phyloP scores from a whole-genome alignment of 2,113 vertebrate genomes.

The Callionymus lyra region DNA sequence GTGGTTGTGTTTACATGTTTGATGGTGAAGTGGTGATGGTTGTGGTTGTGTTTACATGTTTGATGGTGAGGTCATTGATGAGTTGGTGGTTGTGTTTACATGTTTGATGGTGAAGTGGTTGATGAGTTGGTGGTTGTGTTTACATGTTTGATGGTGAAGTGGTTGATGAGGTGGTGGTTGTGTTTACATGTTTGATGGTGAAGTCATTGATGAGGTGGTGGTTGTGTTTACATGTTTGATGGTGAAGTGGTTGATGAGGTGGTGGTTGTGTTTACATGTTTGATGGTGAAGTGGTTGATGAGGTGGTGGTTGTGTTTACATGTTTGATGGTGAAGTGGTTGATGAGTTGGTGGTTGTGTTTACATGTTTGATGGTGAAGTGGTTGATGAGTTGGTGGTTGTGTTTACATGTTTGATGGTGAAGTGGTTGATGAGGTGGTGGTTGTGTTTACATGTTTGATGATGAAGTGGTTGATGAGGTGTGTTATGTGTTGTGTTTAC shows the following conservation, averaged over 20 bases:
- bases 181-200: slow-evolving; percentile 98
- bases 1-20: slow-evolving; percentile 81
- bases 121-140: slow-evolving; percentile 98
- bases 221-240: slow-evolving; percentile 99
- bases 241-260: slow-evolving; percentile 99
- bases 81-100: slow-evolving; percentile 98
- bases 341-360: slow-evolving; percentile 98
- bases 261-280: slow-evolving; percentile 98
- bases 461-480: slow-evolving; percentile 99
- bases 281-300: slow-evolving; percentile 99
- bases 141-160: slow-evolving; percentile 99
- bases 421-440: slow-evolving; percentile 99
- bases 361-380: slow-evolving; percentile 99
- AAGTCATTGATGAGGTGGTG: slow-evolving; percentile 99
- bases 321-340: slow-evolving; percentile 99
- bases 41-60: slow-evolving; percentile 98
- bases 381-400: slow-evolving; percentile 99
- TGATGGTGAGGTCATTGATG: slow-evolving; percentile 99
- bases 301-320: slow-evolving; percentile 98
- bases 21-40: slow-evolving; percentile 99
- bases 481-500: slow-evolving; percentile 67
- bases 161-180: slow-evolving; percentile 99
- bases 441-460: slow-evolving; percentile 99
- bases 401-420: slow-evolving; percentile 98
- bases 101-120: slow-evolving; percentile 99